phyloP scores from a whole-genome alignment of 2,113 vertebrate genomes.

The Bubo bubo region DNA sequence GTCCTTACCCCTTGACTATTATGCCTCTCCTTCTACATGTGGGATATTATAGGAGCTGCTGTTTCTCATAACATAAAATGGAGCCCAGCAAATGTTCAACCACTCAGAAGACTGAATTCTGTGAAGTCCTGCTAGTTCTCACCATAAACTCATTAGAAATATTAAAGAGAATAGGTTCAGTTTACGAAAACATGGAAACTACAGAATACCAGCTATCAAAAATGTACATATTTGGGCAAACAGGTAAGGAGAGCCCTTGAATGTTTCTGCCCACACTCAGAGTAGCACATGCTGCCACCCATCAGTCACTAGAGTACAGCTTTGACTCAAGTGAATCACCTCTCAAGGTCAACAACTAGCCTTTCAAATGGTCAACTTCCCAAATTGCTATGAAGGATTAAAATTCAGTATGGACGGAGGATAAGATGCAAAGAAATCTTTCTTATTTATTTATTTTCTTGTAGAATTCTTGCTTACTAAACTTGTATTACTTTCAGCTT shows the following conservation, averaged over 20 bases:
- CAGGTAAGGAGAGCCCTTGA: not conserved
- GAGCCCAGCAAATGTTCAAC: not conserved
- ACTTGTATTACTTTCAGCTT: not conserved
- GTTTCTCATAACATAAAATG: not conserved
- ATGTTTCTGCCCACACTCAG: not conserved
- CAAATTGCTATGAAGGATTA: not conserved
- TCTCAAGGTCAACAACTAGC: not conserved
- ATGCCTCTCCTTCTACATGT: accelerated
- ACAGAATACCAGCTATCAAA: not conserved
- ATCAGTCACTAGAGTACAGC: not conserved
- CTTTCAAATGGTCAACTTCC: not conserved
- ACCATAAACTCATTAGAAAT: not conserved
- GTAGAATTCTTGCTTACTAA: not conserved
- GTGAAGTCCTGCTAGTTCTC: not conserved
- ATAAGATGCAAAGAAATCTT: not conserved
- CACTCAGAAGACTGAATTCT: not conserved
- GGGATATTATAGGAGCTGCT: not conserved
- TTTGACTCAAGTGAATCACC: not conserved
- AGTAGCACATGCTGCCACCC: not conserved
- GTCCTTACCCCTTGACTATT: not conserved
- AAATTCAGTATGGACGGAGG: not conserved
- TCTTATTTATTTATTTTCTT: not conserved
- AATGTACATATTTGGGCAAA: not conserved
- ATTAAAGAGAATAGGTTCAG: not conserved
- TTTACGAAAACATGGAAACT: not conserved